Percentiles rank a stretch among this genome's conserved stretches.
phyloP scores from a whole-genome alignment of 1,140 invertebrate species.

The Argopecten irradians region DNA sequence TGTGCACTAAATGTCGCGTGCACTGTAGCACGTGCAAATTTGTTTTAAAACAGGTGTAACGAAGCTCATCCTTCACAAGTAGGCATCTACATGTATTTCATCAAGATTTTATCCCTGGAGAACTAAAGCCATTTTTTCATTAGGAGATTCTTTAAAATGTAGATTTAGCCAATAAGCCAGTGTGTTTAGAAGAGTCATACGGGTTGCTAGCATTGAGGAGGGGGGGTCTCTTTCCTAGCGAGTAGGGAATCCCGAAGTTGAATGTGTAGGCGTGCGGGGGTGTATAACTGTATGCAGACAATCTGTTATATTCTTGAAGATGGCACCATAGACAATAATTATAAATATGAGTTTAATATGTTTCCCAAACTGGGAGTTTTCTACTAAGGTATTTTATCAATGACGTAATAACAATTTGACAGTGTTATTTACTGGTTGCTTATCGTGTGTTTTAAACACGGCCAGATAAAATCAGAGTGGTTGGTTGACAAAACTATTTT shows the following conservation, averaged over 20 bases:
- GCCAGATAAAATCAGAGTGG: no score
- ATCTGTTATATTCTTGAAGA: not conserved
- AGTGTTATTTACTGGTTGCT: not conserved
- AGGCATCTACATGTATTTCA: not conserved
- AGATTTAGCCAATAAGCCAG: not conserved
- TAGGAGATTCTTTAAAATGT: not conserved
- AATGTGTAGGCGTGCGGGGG: not conserved
- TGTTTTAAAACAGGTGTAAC: not conserved
- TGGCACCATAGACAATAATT: not conserved
- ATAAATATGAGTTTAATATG: not conserved
- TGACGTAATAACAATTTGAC: no score
- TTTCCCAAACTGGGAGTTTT: not conserved
- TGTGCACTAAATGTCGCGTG: not conserved
- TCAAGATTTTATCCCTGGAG: not conserved
- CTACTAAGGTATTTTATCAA: no score
- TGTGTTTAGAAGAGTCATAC: no score
- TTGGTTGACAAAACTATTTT: not conserved
- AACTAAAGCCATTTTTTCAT: not conserved
- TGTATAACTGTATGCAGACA: not conserved
- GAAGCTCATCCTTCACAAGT: not conserved
- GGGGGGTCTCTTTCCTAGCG: no score
- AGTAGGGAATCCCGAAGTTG: not conserved
- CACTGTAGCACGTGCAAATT: not conserved
- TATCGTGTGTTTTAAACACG: not conserved
- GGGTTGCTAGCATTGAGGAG: not conserved